phyloP scores from a whole-genome alignment of 1,140 invertebrate genomes.

The Drosophila tsacasi region DNA sequence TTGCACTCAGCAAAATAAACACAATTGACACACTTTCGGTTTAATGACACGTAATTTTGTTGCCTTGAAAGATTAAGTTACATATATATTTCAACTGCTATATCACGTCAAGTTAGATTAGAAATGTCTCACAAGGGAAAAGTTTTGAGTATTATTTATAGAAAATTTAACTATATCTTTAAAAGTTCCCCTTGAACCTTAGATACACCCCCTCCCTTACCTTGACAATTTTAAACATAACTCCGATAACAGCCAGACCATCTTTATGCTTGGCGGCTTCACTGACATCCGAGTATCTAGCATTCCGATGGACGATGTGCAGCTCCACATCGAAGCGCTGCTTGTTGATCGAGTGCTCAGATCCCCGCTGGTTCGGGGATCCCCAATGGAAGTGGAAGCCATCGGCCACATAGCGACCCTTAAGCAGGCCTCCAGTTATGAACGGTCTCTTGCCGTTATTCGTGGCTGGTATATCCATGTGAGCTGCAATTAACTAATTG shows the following conservation, averaged over 20 bases:
- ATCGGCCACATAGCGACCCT: conserved; percentile 87
- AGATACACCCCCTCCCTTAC: conserved; percentile 28
- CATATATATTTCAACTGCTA: not conserved
- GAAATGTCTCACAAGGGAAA: not conserved
- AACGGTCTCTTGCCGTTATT: conserved; percentile 86
- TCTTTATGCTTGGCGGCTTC: conserved; percentile 55
- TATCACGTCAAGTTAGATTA: conserved; percentile 11
- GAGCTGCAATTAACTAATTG: conserved; percentile 51
- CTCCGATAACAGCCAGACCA: conserved; percentile 68
- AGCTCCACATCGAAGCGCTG: conserved; percentile 68
- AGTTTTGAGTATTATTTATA: not conserved
- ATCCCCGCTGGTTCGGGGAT: conserved; percentile 43
- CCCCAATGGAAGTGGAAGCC: conserved; percentile 90
- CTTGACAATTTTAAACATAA: conserved; percentile 63
- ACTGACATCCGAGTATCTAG: conserved; percentile 33
- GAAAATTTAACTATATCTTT: not conserved
- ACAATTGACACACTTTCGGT: not conserved
- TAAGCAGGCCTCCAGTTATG: conserved; percentile 88
- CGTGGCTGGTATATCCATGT: conserved; percentile 85
- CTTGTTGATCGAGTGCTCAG: conserved; percentile 66
- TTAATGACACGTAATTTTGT: conserved; percentile 19
- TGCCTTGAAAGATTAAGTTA: conserved; percentile 1
- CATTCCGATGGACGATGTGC: conserved; percentile 78
- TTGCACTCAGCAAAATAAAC: not conserved
- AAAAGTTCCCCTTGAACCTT: not conserved